Evolutionary conservation across 1,140 invertebrate species (phyloP).

Genomic region (Riptortus pedestris): DNA sequence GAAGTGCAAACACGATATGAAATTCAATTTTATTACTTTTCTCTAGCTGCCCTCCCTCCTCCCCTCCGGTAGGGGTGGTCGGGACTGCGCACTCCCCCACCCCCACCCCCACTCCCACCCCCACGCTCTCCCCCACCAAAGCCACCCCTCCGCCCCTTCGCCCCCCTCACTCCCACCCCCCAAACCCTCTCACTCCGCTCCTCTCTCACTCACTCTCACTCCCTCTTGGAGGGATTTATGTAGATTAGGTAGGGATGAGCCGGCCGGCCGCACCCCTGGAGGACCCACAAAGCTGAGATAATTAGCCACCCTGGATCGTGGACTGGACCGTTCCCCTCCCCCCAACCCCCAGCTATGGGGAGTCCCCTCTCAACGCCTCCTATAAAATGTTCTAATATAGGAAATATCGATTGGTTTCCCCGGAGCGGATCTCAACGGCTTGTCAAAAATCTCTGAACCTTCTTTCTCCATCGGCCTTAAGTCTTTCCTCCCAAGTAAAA

Average conservation of each 20-base stretch:
- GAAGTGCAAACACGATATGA: slow-evolving; percentile 34
- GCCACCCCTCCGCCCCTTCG: not conserved
- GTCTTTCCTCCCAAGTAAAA: too few relatives aligned
- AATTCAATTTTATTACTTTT: slow-evolving; percentile 34
- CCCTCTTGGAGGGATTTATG: not conserved
- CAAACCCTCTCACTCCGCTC: not conserved
- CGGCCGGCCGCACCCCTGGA: too few relatives aligned
- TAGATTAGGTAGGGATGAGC: not conserved
- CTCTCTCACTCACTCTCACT: not conserved
- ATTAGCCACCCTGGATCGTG: too few relatives aligned
- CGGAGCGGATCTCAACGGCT: not conserved
- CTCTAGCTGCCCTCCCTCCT: slow-evolving; percentile 26
- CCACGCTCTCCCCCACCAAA: not conserved
- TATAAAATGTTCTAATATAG: slow-evolving; percentile 1
- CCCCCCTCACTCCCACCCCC: not conserved
- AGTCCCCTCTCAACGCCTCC: not conserved
- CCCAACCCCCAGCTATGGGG: not conserved
- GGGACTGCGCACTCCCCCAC: slow-evolving; percentile 17
- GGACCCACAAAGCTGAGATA: too few relatives aligned
- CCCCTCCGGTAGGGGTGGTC: slow-evolving; percentile 12
- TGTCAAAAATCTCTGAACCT: slow-evolving; percentile 10
- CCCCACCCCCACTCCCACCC: not conserved
- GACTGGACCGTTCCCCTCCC: not conserved
- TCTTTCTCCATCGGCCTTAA: not conserved
- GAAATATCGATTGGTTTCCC: not conserved